Base-by-base conservation (phyloP, 2,888 invertebrate genomes). In the Autographa pulchrina region DNA sequence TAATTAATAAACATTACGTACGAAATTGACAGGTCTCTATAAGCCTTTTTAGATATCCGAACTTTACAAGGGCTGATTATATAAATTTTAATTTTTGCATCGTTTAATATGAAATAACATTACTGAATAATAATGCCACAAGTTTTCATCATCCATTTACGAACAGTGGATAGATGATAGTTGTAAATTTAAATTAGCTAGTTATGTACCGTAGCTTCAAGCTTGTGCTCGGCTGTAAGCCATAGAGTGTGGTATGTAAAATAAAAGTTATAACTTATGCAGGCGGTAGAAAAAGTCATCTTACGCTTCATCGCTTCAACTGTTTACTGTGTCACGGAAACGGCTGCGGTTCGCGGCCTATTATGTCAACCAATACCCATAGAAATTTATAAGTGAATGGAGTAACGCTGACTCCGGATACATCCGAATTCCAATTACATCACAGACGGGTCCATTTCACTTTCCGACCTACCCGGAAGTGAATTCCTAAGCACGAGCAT, bases 391-490 rank as follows among this genome's bases (percentile, higher is more conserved):
- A 94, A 94, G 95, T 94, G 95, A 95, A 94, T 93, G 94, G 94
- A 93, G 92, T 92, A 93, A 92, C 92, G 90, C 90, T 90, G 93
- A 94, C 92, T 94, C 94, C 96, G 95, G 95, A 95, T 94, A 96
- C 91, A 96, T 96, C 95, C 94, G 93, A 95, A 96, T 95, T 96
- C 95, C 96, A 93, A 96, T 96, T 96, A 94, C 95, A 95, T 96
- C 95, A 96, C 92, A 93, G 96, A 95, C 94, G 93, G 94, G 94
- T 91, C 95, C 95, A 95, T 95, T 96, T 96, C 96, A 96, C 96
- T 96, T 96, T 96, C 93, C 95, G 96, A 94, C 93, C 93, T 92
- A 95, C 96, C 96, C 96, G 96, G 96, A 96, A 96, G 94, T 95
- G 94, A 96, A 96, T 96, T 95, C 96, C 95, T 95, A 93, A 95